A percentile compares a stretch with the other conserved stretches of the same genome.
These are phyloP conservation scores for Tromatobia lineatoria DNA, from an alignment of 2,888 invertebrate species.

Conservation along the genomic window DNA sequence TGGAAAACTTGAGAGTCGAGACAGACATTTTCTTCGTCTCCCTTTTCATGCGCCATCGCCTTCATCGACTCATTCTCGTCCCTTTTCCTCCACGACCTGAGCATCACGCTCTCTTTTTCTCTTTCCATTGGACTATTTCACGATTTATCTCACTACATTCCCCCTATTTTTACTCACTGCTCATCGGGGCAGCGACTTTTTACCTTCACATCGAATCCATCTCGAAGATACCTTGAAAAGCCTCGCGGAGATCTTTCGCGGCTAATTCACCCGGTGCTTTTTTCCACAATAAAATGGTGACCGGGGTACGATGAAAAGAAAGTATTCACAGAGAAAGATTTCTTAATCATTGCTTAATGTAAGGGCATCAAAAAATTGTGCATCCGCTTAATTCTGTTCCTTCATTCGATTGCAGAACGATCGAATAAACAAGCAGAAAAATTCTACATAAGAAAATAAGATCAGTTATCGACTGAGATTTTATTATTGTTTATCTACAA, in stretches of 20 bases:
- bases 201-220: slow-evolving; percentile 15
- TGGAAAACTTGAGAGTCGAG: slow-evolving; percentile 9
- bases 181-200: slow-evolving; percentile 32
- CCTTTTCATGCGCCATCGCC: not conserved
- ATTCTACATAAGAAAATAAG: too few species aligned
- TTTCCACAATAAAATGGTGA: not conserved
- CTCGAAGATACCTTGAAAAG: slow-evolving; percentile 19
- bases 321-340: not conserved
- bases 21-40: not conserved
- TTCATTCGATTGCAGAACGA: too few species aligned
- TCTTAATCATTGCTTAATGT: not conserved
- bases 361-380: not conserved
- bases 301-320: not conserved
- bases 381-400: not conserved
- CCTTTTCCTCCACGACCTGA: not conserved
- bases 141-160: slow-evolving; percentile 18
- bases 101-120: not conserved
- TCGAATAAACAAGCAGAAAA: too few species aligned
- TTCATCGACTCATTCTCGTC: slow-evolving; percentile 13
- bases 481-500: too few species aligned
- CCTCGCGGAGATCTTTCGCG: not conserved
- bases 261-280: slow-evolving; percentile 25
- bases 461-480: too few species aligned
- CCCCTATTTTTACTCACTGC: slow-evolving; percentile 11
- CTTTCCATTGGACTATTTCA: not conserved